phyloP scores from a whole-genome alignment of 2,888 invertebrate species.

The Spilosoma lubricipeda region DNA sequence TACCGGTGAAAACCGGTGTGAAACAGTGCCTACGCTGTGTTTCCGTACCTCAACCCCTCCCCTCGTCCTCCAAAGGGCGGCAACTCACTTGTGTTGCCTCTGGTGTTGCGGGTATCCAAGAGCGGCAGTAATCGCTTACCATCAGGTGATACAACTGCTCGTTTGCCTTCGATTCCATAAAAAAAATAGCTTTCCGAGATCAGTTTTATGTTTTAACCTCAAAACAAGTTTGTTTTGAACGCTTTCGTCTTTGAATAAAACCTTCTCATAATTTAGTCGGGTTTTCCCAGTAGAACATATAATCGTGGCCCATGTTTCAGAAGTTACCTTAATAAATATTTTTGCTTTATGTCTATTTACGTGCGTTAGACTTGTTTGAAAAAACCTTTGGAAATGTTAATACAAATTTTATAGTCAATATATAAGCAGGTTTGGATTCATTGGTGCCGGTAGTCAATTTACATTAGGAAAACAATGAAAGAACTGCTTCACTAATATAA shows the following conservation, averaged over 20 bases:
- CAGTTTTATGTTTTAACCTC: not conserved
- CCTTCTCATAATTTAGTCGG: conserved; percentile 7
- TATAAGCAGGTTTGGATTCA: not conserved
- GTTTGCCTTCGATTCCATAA: too few relatives aligned
- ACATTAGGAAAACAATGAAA: too few relatives aligned
- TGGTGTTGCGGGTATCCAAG: too few relatives aligned
- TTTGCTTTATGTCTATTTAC: conserved; percentile 1
- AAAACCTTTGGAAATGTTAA: not conserved
- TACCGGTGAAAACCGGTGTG: too few relatives aligned
- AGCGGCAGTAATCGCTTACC: too few relatives aligned
- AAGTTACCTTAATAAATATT: conserved; percentile 14
- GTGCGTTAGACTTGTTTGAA: not conserved
- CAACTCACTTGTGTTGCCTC: too few relatives aligned
- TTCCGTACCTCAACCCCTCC: too few relatives aligned
- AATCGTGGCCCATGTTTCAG: conserved; percentile 15
- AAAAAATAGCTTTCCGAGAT: not conserved
- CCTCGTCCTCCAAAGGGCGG: too few relatives aligned
- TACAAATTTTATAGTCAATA: not conserved
- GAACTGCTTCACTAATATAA: too few relatives aligned
- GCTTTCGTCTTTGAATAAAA: conserved; percentile 11
- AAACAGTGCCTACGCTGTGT: too few relatives aligned
- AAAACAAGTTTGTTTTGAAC: not conserved
- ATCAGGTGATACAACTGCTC: too few relatives aligned
- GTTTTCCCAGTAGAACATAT: conserved; percentile 12
- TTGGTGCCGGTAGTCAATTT: not conserved